Conservation (phyloP, 1,140 invertebrate species). For the Oscheius sp. region DNA sequence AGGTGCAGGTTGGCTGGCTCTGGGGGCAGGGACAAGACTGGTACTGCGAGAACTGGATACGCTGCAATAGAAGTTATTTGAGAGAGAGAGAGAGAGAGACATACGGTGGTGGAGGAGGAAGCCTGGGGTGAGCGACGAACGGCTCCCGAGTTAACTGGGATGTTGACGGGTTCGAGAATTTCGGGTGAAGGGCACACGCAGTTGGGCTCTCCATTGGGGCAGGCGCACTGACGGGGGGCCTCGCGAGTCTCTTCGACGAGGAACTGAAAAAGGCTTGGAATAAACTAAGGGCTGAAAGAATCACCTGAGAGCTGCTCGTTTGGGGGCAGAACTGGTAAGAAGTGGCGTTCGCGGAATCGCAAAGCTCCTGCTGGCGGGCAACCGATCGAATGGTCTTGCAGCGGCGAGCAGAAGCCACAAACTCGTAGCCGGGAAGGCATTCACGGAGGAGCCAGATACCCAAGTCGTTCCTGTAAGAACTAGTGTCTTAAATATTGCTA, state of each 20-base stretch:
- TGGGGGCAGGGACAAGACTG: slow-evolving; percentile 42
- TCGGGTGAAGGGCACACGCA: slow-evolving; percentile 50
- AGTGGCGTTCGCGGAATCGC: slow-evolving; percentile 46
- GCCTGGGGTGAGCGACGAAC: slow-evolving; percentile 30
- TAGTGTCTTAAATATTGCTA: not conserved
- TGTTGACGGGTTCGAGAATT: slow-evolving; percentile 48
- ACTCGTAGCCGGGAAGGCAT: slow-evolving; percentile 54
- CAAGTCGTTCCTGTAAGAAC: slow-evolving; percentile 50
- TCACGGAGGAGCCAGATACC: slow-evolving; percentile 56
- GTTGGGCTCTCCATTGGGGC: slow-evolving; percentile 48
- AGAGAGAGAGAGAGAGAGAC: not conserved
- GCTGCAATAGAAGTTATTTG: slow-evolving; percentile 32
- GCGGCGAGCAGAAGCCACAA: slow-evolving; percentile 53
- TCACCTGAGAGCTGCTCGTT: slow-evolving; percentile 1
- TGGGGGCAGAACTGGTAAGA: slow-evolving; percentile 48
- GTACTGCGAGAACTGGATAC: slow-evolving; percentile 43
- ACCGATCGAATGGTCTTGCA: slow-evolving; percentile 54
- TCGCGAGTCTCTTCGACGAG: slow-evolving; percentile 45
- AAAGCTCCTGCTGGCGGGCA: slow-evolving; percentile 52
- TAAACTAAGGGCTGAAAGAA: not conserved
- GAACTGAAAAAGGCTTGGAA: slow-evolving; percentile 39
- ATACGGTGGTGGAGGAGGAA: not conserved
- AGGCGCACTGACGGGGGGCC: slow-evolving; percentile 47
- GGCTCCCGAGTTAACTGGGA: slow-evolving; percentile 12
- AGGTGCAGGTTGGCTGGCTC: slow-evolving; percentile 44